Percentiles rank a stretch among this genome's conserved stretches.
phyloP scores from a whole-genome alignment of 2,888 invertebrate species.

The Drosophila multiciliata region DNA sequence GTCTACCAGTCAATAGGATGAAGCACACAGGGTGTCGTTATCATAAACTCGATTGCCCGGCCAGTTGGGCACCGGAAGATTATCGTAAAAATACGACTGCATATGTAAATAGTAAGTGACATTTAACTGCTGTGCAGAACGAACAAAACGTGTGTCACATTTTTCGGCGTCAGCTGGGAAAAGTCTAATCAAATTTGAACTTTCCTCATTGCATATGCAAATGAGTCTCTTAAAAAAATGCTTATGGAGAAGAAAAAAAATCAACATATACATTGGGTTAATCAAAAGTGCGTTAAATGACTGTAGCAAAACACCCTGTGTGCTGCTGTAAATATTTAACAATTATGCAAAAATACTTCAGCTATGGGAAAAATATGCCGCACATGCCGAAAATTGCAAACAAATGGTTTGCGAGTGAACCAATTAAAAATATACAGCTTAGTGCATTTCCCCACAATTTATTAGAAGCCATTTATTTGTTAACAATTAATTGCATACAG shows the following conservation, averaged over 20 bases:
- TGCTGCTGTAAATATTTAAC: conserved; percentile 43
- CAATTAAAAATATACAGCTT: conserved; percentile 28
- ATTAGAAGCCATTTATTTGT: background rate
- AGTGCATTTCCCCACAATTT: background rate
- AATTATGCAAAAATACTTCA: conserved; percentile 50
- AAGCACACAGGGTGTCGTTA: conserved; percentile 49
- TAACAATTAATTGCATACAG: background rate
- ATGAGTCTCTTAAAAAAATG: conserved; percentile 9
- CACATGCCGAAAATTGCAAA: conserved; percentile 10
- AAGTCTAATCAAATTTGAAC: conserved; percentile 46
- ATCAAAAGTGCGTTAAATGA: conserved; percentile 6
- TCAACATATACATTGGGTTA: conserved; percentile 7
- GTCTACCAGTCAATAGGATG: background rate
- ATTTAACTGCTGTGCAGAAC: conserved; percentile 18
- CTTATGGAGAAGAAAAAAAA: conserved; percentile 4
- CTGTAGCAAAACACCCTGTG: conserved; percentile 43
- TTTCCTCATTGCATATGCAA: conserved; percentile 35
- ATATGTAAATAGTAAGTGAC: conserved; percentile 53
- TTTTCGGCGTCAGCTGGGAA: conserved; percentile 29
- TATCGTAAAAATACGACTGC: conserved; percentile 46
- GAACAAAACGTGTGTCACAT: conserved; percentile 19
- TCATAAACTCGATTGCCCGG: conserved; percentile 55
- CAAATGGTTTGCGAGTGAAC: conserved; percentile 15
- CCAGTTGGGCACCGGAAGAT: conserved; percentile 34
- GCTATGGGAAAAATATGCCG: conserved; percentile 7